Evolutionary conservation across 2,113 vertebrate species (phyloP).

Genomic region (Hydrochoerus hydrochaeris): DNA sequence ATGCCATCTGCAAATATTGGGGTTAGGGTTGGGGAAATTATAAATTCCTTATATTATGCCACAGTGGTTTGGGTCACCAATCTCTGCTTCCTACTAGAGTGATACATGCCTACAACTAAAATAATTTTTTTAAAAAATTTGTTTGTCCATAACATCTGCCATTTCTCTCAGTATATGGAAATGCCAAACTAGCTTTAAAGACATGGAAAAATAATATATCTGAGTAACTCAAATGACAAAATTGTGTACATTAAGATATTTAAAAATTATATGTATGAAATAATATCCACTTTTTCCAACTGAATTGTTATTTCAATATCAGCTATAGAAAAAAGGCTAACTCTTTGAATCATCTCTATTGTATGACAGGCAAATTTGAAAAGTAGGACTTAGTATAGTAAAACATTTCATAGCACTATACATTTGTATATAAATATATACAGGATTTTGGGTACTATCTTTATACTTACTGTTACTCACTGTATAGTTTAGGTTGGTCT

Average conservation of each 20-base stretch:
- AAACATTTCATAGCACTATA: not conserved
- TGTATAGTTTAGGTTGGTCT: not conserved
- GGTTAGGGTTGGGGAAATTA: not conserved
- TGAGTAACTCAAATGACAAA: not conserved
- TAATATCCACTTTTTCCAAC: not conserved
- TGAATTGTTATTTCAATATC: slow-evolving; percentile 13
- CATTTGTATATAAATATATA: not conserved
- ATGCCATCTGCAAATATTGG: not conserved
- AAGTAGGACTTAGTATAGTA: not conserved
- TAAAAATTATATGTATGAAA: not conserved
- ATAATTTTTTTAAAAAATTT: not conserved
- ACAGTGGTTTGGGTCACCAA: not conserved
- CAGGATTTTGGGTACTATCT: not conserved
- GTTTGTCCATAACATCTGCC: not conserved
- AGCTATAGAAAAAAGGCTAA: not conserved
- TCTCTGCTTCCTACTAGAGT: not conserved
- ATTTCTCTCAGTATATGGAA: not conserved
- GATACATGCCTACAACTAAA: not conserved
- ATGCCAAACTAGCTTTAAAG: not conserved
- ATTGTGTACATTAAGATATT: not conserved
- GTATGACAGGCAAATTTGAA: not conserved
- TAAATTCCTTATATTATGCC: not conserved
- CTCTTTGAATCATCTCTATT: not conserved
- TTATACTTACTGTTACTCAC: not conserved
- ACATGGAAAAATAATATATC: not conserved